A percentile compares a stretch with the other conserved stretches of the same genome.
Conservation (phyloP, 2,797 vertebrate genomes). For the Spinibarbus caldwelli region DNA sequence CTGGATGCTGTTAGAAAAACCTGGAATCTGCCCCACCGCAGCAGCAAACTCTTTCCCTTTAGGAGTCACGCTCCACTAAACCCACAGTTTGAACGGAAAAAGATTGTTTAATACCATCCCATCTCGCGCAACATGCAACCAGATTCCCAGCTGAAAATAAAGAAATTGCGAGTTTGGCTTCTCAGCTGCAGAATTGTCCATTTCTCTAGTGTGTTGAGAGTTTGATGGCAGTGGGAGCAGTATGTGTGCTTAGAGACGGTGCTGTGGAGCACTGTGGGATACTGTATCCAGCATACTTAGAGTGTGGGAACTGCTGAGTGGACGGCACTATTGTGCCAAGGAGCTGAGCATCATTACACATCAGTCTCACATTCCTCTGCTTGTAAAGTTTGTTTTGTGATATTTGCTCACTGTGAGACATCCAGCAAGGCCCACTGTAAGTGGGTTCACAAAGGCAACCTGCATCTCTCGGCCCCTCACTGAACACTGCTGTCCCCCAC, state of each 20-base stretch:
- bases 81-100: background rate
- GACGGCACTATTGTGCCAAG: constrained; percentile 47
- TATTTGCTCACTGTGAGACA: constrained; percentile 70
- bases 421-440: constrained; percentile 64
- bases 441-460: constrained; percentile 73
- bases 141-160: constrained; percentile 2
- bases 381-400: constrained; percentile 68
- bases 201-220: background rate
- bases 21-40: constrained; percentile 29
- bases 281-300: background rate
- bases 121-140: constrained; percentile 12
- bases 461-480: constrained; percentile 62
- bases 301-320: constrained; percentile 27
- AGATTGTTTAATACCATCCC: background rate
- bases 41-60: background rate
- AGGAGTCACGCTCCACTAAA: background rate
- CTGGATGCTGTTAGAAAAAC: constrained; percentile 38
- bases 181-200: background rate
- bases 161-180: background rate
- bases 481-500: constrained; percentile 16
- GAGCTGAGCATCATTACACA: constrained; percentile 59
- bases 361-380: constrained; percentile 68
- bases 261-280: constrained; percentile 20
- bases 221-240: constrained; percentile 13
- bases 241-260: constrained; percentile 8